Evolutionary conservation across 2,888 invertebrate genomes (phyloP).

Genomic region (Clitarchus hookeri): DNA sequence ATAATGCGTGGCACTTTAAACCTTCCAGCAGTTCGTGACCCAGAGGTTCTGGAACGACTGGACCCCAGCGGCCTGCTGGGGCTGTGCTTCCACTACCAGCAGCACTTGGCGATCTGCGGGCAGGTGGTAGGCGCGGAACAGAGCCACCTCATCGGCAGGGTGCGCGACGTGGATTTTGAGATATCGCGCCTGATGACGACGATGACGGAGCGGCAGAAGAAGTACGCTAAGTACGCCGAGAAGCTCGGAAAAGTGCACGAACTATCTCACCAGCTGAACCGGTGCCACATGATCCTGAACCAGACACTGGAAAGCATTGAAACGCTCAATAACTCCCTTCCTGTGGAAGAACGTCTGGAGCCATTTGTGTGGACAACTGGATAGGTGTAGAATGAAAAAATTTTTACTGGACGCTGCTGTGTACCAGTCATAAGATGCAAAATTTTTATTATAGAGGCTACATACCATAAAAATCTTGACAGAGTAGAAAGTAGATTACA

Average conservation of each 20-base stretch:
- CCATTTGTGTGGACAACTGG: conserved; percentile 90
- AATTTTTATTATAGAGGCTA: too few species aligned
- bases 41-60: conserved; percentile 81
- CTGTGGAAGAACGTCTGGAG: conserved; percentile 80
- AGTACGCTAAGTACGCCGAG: conserved; percentile 84
- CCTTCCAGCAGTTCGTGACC: conserved; percentile 81
- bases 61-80: conserved; percentile 72
- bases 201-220: conserved; percentile 80
- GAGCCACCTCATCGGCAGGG: conserved; percentile 69
- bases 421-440: too few species aligned
- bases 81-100: conserved; percentile 80
- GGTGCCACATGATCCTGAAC: conserved; percentile 80
- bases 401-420: too few species aligned
- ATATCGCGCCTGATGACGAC: conserved; percentile 69
- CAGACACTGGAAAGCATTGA: conserved; percentile 86
- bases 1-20: conserved; percentile 89
- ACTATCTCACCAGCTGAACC: conserved; percentile 78
- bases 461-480: too few species aligned
- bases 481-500: too few species aligned
- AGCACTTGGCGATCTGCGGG: conserved; percentile 81
- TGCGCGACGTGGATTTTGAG: conserved; percentile 80
- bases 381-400: conserved; percentile 46
- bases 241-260: conserved; percentile 81
- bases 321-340: conserved; percentile 79
- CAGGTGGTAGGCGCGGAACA: conserved; percentile 82